Evolutionary conservation across 2,113 vertebrate species (phyloP).

Genomic region (Thamnaconus septentrionalis): DNA sequence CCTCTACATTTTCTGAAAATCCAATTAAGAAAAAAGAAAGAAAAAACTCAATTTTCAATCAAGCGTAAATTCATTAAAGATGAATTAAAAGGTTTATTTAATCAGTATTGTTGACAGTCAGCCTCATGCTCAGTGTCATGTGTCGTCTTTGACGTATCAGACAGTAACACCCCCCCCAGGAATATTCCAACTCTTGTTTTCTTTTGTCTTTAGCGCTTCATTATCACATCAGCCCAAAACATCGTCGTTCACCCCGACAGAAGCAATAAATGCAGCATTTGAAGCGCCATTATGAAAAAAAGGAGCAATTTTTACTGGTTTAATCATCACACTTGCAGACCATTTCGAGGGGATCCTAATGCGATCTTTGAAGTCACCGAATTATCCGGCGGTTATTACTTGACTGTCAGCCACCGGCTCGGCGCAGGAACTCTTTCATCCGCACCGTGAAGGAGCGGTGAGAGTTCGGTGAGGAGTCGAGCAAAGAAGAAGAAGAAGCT

Average conservation of each 20-base stretch:
- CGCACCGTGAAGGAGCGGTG: constrained; percentile 11
- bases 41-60: constrained; percentile 1
- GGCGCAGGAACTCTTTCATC: constrained; percentile 27
- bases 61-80: no score
- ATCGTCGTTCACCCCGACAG: constrained; percentile 1
- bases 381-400: constrained; percentile 19
- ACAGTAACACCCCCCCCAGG: constrained; percentile 10
- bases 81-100: not conserved
- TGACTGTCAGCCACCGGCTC: constrained; percentile 10
- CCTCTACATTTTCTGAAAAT: constrained; percentile 17
- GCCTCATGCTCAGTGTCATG: not conserved
- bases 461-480: constrained; percentile 10
- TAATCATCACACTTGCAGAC: constrained; percentile 26
- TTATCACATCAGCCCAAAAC: constrained; percentile 30
- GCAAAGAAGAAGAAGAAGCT: constrained; percentile 2
- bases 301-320: constrained; percentile 15
- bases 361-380: constrained; percentile 30
- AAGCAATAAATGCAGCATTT: constrained; percentile 27
- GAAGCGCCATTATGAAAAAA: constrained; percentile 8
- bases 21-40: not conserved
- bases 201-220: constrained; percentile 19
- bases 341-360: constrained; percentile 14
- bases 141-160: constrained; percentile 3
- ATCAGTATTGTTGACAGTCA: constrained; percentile 3
- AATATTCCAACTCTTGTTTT: constrained; percentile 8